These are phyloP conservation scores for Anticlea derivata DNA, from an alignment of 2,888 invertebrate species.

Conservation along the genomic window DNA sequence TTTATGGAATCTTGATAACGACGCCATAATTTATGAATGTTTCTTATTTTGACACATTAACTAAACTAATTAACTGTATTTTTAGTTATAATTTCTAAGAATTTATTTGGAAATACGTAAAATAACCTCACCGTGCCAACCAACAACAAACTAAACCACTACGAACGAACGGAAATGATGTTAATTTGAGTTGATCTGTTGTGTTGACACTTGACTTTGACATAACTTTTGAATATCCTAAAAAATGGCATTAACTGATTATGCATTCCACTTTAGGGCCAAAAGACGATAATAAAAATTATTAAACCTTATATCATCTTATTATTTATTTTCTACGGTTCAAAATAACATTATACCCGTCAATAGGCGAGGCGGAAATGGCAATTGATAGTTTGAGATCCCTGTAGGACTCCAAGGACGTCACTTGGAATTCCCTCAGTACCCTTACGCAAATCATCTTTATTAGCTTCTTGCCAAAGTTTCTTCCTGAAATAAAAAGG, in stretches of 20 bases:
- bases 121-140: slow-evolving; percentile 14
- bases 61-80: neutral
- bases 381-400: slow-evolving; percentile 57
- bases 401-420: slow-evolving; percentile 51
- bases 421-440: slow-evolving; percentile 54
- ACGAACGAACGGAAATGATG: too few species aligned
- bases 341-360: slow-evolving; percentile 54
- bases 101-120: neutral
- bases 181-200: too few species aligned
- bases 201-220: too few species aligned
- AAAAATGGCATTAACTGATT: too few species aligned
- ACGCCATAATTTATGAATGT: slow-evolving; percentile 58
- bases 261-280: too few species aligned
- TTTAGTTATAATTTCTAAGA: slow-evolving; percentile 4
- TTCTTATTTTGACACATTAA: slow-evolving; percentile 21
- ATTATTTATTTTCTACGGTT: slow-evolving; percentile 30
- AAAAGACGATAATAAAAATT: neutral
- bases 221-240: too few species aligned
- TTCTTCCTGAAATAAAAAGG: slow-evolving; percentile 55
- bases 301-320: too few species aligned
- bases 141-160: too few species aligned
- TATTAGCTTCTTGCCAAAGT: slow-evolving; percentile 60
- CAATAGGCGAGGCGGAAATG: slow-evolving; percentile 56
- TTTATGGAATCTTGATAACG: slow-evolving; percentile 83
- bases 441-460: slow-evolving; percentile 61